A percentile compares a stretch with the other conserved stretches of the same genome.
These are phyloP conservation scores for Microctenopoma stevenorrisi DNA, from an alignment of 2,797 vertebrate species.

Conservation along the genomic window DNA sequence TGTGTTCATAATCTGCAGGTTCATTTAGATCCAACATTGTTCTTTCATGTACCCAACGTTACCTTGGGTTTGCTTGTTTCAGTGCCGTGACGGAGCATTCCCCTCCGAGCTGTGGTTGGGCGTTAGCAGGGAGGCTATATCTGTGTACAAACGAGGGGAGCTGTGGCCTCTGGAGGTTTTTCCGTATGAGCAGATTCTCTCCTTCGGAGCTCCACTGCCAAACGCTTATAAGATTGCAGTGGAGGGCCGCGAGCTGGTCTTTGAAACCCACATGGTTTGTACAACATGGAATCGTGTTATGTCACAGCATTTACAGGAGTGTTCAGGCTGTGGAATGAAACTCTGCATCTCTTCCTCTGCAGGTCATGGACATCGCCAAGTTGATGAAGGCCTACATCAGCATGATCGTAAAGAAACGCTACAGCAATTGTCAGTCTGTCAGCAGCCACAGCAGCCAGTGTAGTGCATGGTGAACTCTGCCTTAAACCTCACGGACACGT, in stretches of 20 bases:
- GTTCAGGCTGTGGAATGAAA: neutral
- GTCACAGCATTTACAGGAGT: neutral
- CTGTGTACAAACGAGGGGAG: conserved; percentile 95
- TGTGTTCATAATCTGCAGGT: too few relatives aligned
- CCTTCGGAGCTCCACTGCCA: conserved; percentile 92
- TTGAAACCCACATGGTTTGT: conserved; percentile 93
- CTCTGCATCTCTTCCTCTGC: conserved; percentile 18
- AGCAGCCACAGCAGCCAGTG: conserved; percentile 91
- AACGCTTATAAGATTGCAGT: conserved; percentile 95
- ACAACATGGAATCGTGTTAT: neutral
- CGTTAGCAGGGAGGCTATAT: conserved; percentile 92
- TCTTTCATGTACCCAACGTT: neutral
- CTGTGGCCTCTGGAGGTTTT: conserved; percentile 92
- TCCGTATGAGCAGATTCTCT: conserved; percentile 94
- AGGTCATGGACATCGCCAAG: conserved; percentile 98
- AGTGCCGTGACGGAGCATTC: conserved; percentile 92
- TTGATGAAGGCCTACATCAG: conserved; percentile 99
- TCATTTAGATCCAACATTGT: too few relatives aligned
- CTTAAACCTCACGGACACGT: neutral
- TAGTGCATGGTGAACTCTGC: conserved; percentile 88
- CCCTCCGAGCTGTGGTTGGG: conserved; percentile 94
- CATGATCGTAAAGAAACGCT: conserved; percentile 98
- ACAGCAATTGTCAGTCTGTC: conserved; percentile 92
- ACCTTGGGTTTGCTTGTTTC: neutral
- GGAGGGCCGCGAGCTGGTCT: conserved; percentile 93